A percentile compares a stretch with the other conserved stretches of the same genome.
These are phyloP conservation scores for Coracias cyanogaster DNA, from an alignment of 2,797 vertebrate species.

Conservation along the genomic window DNA sequence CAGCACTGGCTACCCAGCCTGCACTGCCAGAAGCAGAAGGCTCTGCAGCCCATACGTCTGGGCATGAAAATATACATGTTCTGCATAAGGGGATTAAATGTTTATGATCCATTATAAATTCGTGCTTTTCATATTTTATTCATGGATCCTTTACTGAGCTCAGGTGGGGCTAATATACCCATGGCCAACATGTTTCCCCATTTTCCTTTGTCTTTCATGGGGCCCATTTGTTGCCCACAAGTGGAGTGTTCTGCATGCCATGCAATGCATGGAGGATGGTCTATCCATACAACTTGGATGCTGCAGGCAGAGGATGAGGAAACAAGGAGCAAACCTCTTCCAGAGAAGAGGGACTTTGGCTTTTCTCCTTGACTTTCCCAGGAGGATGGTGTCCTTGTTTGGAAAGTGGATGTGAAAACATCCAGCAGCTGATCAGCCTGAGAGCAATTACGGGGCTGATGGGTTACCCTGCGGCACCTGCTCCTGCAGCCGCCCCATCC, in stretches of 20 bases:
- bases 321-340: neutral
- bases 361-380: neutral
- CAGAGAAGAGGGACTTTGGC: neutral
- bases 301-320: neutral
- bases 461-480: neutral
- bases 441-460: neutral
- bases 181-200: neutral
- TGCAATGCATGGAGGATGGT: rapidly evolving
- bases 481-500: neutral
- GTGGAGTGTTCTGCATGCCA: neutral
- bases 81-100: slow-evolving; percentile 20
- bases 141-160: neutral
- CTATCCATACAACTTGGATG: rapidly evolving
- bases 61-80: neutral
- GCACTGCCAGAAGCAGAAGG: neutral
- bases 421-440: neutral
- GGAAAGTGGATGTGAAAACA: neutral
- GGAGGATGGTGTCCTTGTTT: rapidly evolving
- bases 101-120: slow-evolving; percentile 45
- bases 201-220: neutral
- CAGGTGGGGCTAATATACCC: neutral
- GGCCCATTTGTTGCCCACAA: neutral
- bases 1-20: neutral
- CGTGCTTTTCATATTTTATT: slow-evolving; percentile 38
- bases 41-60: neutral